Conservation (phyloP, 2,888 invertebrate species). For the Yponomeuta sedellus region DNA sequence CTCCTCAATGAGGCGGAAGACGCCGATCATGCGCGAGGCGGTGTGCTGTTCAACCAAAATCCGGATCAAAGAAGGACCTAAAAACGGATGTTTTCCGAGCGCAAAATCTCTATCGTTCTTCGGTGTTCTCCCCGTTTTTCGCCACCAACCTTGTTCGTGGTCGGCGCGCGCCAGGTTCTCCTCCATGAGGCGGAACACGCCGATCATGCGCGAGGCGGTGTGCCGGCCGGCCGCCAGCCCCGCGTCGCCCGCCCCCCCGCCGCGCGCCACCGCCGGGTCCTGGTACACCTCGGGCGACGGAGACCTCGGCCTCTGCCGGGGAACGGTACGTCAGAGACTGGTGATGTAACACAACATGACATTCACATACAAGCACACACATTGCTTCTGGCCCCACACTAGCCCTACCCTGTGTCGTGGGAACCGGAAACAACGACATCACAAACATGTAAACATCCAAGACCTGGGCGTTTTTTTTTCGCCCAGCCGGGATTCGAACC, state of each 20-base stretch:
- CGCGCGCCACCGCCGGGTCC: slow-evolving; percentile 83
- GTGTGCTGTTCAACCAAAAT: slow-evolving; percentile 81
- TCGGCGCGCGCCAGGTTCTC: slow-evolving; percentile 76
- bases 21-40: slow-evolving; percentile 89
- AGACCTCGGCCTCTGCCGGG: slow-evolving; percentile 64
- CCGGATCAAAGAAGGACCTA: no score
- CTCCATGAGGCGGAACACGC: slow-evolving; percentile 93
- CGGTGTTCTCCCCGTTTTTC: no score
- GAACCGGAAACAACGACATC: no score
- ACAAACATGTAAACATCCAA: no score
- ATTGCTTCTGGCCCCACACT: no score
- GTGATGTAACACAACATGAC: no score
- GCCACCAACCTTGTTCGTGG: slow-evolving; percentile 60
- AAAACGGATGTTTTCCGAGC: no score
- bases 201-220: slow-evolving; percentile 91
- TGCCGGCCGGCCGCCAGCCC: slow-evolving; percentile 74
- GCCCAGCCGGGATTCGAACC: no score
- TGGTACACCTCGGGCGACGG: slow-evolving; percentile 84
- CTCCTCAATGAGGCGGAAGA: slow-evolving; percentile 93
- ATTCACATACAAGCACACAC: no score
- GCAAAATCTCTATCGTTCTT: no score
- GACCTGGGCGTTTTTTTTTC: no score
- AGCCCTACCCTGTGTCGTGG: no score
- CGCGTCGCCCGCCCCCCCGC: slow-evolving; percentile 74
- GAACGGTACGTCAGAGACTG: neutral